Evolutionary conservation across 2,113 vertebrate species (phyloP).

Genomic region (Diadophis punctatus): DNA sequence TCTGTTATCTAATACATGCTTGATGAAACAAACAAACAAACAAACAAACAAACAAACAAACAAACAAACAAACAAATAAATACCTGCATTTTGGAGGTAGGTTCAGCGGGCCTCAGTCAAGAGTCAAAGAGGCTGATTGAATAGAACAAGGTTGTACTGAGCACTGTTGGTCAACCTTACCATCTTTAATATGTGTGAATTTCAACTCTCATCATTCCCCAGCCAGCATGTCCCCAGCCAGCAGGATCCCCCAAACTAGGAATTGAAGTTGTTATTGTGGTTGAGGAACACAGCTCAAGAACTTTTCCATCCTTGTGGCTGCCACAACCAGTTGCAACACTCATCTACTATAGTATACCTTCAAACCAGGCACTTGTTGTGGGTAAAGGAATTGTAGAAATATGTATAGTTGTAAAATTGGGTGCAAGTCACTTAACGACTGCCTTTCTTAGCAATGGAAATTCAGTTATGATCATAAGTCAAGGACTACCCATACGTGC

Average conservation of each 20-base stretch:
- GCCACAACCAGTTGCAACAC: not conserved
- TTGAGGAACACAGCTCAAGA: not conserved
- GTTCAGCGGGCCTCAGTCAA: not conserved
- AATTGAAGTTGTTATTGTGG: not conserved
- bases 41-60: no score
- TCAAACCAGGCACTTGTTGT: not conserved
- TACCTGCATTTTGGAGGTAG: not conserved
- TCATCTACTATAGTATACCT: not conserved
- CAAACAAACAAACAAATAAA: no score
- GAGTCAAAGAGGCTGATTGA: not conserved
- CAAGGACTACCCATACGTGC: not conserved
- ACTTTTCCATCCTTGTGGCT: not conserved
- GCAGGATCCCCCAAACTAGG: not conserved
- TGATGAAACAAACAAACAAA: no score
- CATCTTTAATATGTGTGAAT: not conserved
- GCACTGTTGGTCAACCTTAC: no score
- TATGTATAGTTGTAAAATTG: not conserved
- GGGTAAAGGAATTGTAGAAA: not conserved
- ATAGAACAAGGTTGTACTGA: not conserved
- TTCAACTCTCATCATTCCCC: not conserved
- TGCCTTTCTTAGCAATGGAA: not conserved
- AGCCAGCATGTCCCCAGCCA: not conserved
- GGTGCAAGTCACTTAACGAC: not conserved
- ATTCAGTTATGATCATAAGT: not conserved
- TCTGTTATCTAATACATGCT: no score